phyloP scores from a whole-genome alignment of 2,888 invertebrate species.

The Drosophila leonis region DNA sequence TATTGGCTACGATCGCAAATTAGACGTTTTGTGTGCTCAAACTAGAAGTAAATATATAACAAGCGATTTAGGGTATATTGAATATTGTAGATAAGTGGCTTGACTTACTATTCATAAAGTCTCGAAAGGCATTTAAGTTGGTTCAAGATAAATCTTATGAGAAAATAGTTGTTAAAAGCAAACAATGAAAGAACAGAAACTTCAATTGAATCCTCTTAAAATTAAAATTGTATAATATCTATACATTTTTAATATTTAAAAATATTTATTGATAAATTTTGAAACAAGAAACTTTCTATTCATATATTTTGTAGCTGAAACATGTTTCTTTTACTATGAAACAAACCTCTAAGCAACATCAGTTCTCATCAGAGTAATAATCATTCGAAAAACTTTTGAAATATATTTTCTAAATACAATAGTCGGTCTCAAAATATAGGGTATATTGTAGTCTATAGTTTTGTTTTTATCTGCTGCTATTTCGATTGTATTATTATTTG shows the following conservation, averaged over 20 bases:
- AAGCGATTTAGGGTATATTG: neutral
- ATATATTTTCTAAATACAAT: neutral
- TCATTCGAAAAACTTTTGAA: neutral
- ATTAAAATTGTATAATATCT: neutral
- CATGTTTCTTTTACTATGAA: no score
- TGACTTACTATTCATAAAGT: neutral
- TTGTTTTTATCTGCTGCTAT: neutral
- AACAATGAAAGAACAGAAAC: neutral
- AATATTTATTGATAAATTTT: neutral
- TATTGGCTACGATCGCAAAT: slow-evolving; percentile 35
- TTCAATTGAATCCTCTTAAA: neutral
- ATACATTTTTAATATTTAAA: neutral
- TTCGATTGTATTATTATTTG: slow-evolving; percentile 4
- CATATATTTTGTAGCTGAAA: no score
- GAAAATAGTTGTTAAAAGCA: neutral
- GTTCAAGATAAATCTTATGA: neutral
- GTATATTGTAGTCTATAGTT: neutral
- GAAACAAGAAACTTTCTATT: neutral
- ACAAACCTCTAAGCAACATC: no score
- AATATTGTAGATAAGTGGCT: neutral
- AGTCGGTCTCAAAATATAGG: neutral
- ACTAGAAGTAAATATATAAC: neutral
- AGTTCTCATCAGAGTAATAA: no score
- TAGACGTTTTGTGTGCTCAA: slow-evolving; percentile 15
- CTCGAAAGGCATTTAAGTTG: neutral